Evolutionary conservation across 2,888 invertebrate species (phyloP), one percentile per base, ranked within the genome.

Genomic region (Melinaea menophilus): DNA sequence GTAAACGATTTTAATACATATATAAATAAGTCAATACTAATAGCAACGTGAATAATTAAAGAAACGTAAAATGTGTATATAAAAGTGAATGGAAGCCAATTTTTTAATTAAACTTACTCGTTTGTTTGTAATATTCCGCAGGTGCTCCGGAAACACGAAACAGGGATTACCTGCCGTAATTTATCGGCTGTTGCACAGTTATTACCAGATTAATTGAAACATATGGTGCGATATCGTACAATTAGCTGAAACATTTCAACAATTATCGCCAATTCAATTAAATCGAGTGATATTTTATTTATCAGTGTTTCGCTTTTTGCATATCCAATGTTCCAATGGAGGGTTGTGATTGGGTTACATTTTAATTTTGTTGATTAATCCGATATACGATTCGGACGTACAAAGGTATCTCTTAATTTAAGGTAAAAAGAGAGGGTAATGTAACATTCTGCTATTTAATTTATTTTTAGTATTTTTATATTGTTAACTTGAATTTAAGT

Each of bases 201-300:
- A 66, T 68, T 68, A 69, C 63, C 69, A 61, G 63, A 68, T 68
- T 66, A 69, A 71, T 71, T 71, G 68, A 68, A 71, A 71, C 69
- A 71, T 69, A 71, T 67, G 65, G 64, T 59, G 68, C 66, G 63
- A 67, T 64, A 68, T 66, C 66, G 65, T 58, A 65, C 69, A 67
- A 71, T 69, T 68, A 69, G 65, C 69, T 58, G 57, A 64, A 68
- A 66, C 70, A 67, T 63, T 68, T 67, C 63, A 62, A 64, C 68
- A 66, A 68, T 69, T 68, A 67, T 66, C 61, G 58, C 61, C 65
- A 57, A 67, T 63, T 68, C 65, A 69, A 71, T 68, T 67, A 67
- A 58, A 55, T 45, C 58, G 37, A 56, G 9, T 31, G 45, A 66
- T 62, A 48, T 61, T 59, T 62, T 62, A 65, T 59, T 65, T 61